phyloP scores from a whole-genome alignment of 2,888 invertebrate species.

The Cheilosia scutellata region DNA sequence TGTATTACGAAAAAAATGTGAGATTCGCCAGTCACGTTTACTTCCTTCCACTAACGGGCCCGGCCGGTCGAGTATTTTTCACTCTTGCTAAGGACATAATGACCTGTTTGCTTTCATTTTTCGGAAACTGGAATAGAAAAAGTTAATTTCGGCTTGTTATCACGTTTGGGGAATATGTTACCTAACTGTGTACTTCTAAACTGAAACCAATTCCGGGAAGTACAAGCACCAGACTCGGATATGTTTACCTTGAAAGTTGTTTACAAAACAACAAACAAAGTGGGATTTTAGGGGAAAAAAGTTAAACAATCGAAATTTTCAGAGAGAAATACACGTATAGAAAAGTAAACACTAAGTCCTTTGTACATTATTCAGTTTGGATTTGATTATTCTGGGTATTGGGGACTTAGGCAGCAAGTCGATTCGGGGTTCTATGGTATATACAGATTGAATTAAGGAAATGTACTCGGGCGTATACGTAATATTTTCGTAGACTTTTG shows the following conservation, averaged over 20 bases:
- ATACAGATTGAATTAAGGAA: too few relatives aligned
- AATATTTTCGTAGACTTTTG: too few relatives aligned
- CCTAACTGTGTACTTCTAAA: neutral
- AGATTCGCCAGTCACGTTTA: too few relatives aligned
- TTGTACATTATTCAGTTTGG: neutral
- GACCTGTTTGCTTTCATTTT: too few relatives aligned
- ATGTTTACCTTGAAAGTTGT: neutral
- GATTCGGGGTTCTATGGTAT: too few relatives aligned
- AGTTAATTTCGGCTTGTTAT: conserved; percentile 11
- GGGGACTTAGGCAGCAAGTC: too few relatives aligned
- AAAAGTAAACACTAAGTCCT: neutral
- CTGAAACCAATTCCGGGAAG: neutral
- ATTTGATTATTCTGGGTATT: too few relatives aligned
- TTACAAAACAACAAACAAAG: neutral
- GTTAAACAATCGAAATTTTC: neutral
- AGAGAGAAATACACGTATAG: neutral
- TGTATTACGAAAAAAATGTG: too few relatives aligned
- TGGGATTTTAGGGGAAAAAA: neutral
- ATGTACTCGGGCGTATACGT: too few relatives aligned
- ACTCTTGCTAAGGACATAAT: too few relatives aligned
- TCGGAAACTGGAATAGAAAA: neutral
- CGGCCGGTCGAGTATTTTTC: too few relatives aligned
- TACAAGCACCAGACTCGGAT: neutral
- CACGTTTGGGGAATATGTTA: conserved; percentile 4
- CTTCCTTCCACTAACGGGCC: too few relatives aligned